Percentiles rank a stretch among this genome's conserved stretches.
Conservation (phyloP, 2,888 invertebrate genomes). For the Idaea dimidiata region DNA sequence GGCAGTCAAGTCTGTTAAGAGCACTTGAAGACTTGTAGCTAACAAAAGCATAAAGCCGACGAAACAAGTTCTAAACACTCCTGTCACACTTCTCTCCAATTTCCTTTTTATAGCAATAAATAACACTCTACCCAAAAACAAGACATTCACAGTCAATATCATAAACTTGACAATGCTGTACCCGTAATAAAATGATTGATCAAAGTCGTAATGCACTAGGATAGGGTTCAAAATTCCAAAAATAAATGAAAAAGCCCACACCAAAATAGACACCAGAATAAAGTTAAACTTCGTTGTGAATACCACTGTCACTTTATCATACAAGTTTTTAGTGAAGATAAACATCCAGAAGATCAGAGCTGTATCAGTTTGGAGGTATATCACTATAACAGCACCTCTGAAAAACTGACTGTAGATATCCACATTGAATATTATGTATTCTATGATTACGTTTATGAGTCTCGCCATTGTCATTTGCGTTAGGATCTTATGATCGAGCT, state of each 20-base stretch:
- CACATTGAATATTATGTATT: constrained; percentile 34
- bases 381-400: constrained; percentile 26
- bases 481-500: constrained; percentile 52
- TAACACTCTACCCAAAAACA: constrained; percentile 51
- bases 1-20: constrained; percentile 44
- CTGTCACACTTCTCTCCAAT: constrained; percentile 12
- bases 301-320: constrained; percentile 58
- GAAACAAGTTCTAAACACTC: constrained; percentile 30
- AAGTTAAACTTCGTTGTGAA: constrained; percentile 41
- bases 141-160: constrained; percentile 43
- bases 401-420: background rate
- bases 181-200: constrained; percentile 30
- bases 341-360: constrained; percentile 57
- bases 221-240: constrained; percentile 39
- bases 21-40: constrained; percentile 53
- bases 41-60: constrained; percentile 49
- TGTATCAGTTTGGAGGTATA: constrained; percentile 51
- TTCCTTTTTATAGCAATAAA: constrained; percentile 34
- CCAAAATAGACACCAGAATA: constrained; percentile 28
- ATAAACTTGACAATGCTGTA: constrained; percentile 48
- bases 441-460: constrained; percentile 42
- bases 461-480: constrained; percentile 51
- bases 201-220: constrained; percentile 6
- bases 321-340: constrained; percentile 57
- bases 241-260: constrained; percentile 46